Conservation (phyloP, 2,113 vertebrate genomes). For the Oriolus oriolus region DNA sequence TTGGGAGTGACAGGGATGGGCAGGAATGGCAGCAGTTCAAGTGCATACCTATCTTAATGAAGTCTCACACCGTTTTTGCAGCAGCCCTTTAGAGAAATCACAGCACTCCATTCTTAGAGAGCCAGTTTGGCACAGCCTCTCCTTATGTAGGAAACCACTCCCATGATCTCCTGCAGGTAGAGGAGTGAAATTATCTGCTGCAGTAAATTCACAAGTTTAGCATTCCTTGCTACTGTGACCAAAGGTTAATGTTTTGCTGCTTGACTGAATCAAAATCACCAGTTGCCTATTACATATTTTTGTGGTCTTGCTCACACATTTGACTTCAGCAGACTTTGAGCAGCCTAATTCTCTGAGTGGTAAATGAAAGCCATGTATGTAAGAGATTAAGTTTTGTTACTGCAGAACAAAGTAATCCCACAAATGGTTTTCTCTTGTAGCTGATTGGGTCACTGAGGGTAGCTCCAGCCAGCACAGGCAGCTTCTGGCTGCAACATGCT, state of each 20-base stretch:
- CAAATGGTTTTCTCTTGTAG: not conserved
- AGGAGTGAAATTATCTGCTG: not conserved
- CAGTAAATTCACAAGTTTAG: conserved; percentile 4
- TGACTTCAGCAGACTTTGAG: conserved; percentile 12
- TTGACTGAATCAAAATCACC: conserved; percentile 20
- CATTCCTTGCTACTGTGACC: conserved; percentile 7
- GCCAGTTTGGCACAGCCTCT: not conserved
- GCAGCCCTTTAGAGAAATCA: not conserved
- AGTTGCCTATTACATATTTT: conserved; percentile 12
- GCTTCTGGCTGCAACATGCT: not conserved
- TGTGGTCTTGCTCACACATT: not conserved
- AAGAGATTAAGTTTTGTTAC: not conserved
- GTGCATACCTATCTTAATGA: not conserved
- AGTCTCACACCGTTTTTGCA: not conserved
- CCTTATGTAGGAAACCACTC: not conserved
- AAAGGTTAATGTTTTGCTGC: conserved; percentile 46
- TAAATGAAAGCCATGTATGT: not conserved
- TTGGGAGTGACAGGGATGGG: not conserved
- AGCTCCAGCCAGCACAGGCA: not conserved
- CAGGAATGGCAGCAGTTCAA: not conserved
- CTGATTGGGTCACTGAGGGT: not conserved
- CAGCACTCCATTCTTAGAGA: not conserved
- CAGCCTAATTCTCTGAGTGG: not conserved
- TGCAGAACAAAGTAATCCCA: conserved; percentile 23
- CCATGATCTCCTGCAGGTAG: not conserved